Evolutionary conservation across 2,113 vertebrate species (phyloP), one percentile per base, ranked within the genome.

Genomic region (Burhinus bistriatus): DNA sequence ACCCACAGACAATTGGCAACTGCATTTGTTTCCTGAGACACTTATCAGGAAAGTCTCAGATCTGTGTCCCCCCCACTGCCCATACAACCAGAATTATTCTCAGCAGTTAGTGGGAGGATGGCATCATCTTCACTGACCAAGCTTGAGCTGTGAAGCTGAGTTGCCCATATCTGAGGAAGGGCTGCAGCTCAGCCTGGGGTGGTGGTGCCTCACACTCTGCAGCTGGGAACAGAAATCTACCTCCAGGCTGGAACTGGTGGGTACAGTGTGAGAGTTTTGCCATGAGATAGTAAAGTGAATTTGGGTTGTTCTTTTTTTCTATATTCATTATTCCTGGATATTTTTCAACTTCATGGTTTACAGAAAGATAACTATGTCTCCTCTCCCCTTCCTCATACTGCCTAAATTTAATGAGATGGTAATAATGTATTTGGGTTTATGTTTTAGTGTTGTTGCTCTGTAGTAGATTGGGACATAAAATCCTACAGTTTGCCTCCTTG

Each of bases 331-430:
- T 85, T 84, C 4, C 11, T 2, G 1, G 2, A 3, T 34, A 20
- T 72, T 25, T 17, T n/a, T 22, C 11, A 64, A 2, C 5, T 34
- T 45, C 19, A 5, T 68, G n/a, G n/a, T 55, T 55, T 73, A 27
- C 8, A 80, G 38, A n/a, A n/a, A n/a, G 9, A 8, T 21, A 54
- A 47, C 29, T 80, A 12, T 14, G 2, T 8, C 5, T 80, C 1
- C 32, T 83, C 26, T 4, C 5, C 13, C 10, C 9, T 4, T 32
- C 17, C 30, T 25, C 9, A 4, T 16, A 5, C 1, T 9, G 15
- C 34, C 49, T 6, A 25, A 20, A 40, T 49, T 54, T n/a, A 89
- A 11, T 22, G 4, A 54, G 19, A 40, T 0, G 0, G 1, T 36
- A 40, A 21, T 20, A 80, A 25, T 7, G 11, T 22, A 18, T 75